phyloP scores from a whole-genome alignment of 1,140 invertebrate genomes.

The Ceratina australensis region DNA sequence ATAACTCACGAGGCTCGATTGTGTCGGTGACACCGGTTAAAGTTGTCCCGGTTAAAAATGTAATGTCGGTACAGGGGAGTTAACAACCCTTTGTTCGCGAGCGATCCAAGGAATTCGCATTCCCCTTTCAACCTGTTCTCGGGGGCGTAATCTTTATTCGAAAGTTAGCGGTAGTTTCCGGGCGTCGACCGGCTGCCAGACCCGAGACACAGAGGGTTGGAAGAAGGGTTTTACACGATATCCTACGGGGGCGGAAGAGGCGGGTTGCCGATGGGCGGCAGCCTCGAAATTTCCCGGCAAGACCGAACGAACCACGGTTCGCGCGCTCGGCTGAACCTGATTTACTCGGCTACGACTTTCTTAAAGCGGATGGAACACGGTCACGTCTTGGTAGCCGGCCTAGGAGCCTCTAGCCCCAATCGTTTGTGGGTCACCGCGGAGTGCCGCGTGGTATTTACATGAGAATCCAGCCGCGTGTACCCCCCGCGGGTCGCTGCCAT shows the following conservation, averaged over 20 bases:
- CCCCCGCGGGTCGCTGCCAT: not conserved
- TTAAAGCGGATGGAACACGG: slow-evolving; percentile 60
- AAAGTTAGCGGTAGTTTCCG: slow-evolving; percentile 16
- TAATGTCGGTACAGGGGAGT: not conserved
- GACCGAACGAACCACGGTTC: slow-evolving; percentile 19
- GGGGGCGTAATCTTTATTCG: slow-evolving; percentile 36
- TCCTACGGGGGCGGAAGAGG: not conserved
- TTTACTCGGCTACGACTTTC: slow-evolving; percentile 46
- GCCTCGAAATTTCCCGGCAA: slow-evolving; percentile 28
- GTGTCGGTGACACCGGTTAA: too few species aligned
- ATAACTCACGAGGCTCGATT: too few species aligned
- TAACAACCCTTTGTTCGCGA: slow-evolving; percentile 28
- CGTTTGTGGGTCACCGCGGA: slow-evolving; percentile 48
- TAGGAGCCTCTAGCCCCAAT: not conserved
- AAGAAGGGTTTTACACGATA: slow-evolving; percentile 19
- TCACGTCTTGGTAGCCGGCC: not conserved
- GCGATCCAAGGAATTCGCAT: not conserved
- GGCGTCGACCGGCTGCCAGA: not conserved
- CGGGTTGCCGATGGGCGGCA: not conserved
- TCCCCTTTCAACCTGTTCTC: not conserved
- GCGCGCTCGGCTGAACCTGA: slow-evolving; percentile 47
- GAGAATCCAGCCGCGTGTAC: slow-evolving; percentile 40
- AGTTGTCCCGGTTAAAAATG: too few species aligned
- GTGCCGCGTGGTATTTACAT: slow-evolving; percentile 38
- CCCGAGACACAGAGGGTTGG: not conserved